Evolutionary conservation across 2,888 invertebrate genomes (phyloP), one percentile per base, ranked within the genome.

Genomic region (Xestia rhomboidea): DNA sequence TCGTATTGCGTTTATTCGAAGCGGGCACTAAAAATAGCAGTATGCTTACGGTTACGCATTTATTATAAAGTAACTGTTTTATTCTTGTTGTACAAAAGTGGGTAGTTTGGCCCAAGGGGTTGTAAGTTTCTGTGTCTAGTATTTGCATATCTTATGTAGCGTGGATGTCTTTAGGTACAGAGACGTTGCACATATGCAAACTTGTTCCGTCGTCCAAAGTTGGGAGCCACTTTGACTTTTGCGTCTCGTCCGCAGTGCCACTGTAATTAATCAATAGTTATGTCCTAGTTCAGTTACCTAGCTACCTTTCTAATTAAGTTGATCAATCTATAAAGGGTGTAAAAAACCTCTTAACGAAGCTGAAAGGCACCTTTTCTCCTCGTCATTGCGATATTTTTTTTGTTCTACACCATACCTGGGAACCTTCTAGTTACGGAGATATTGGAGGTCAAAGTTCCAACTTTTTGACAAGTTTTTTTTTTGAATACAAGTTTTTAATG

Each of bases 1-100:
- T 90, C 90, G 90, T 88, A 89, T 89, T 86, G 89, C 89, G 88
- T 91, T 92, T 90, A 90, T 89, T 89, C 79, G 78, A 76, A 86
- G 81, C 77, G 72, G 64, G 75, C 77, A 90, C 87, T 89, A 88
- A 89, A 91, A 88, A 90, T 84, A 81, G 63, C 84, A 85, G 83
- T 88, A 82, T 81, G 68, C 79, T 85, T 88, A 84, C 83, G 85
- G 87, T 83, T 83, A 87, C 90, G 90, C 88, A 87, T 87, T 90
- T 68, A 71, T 81, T 76, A 75, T 27, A n/a, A 54, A 68, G 27
- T 57, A 6, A n/a, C 6, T 24, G 18, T 76, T 68, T 72, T 81
- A 34, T 71, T 73, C 15, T 69, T 66, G 18, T 63, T 44, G 15
- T 44, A 57, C n/a, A 30, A 60, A 66, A 57, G 18, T 51, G 15